A percentile compares a stretch with the other conserved stretches of the same genome.
Evolutionary conservation across 2,888 invertebrate species (phyloP).

Genomic region (Scaptomyza polygonia): DNA sequence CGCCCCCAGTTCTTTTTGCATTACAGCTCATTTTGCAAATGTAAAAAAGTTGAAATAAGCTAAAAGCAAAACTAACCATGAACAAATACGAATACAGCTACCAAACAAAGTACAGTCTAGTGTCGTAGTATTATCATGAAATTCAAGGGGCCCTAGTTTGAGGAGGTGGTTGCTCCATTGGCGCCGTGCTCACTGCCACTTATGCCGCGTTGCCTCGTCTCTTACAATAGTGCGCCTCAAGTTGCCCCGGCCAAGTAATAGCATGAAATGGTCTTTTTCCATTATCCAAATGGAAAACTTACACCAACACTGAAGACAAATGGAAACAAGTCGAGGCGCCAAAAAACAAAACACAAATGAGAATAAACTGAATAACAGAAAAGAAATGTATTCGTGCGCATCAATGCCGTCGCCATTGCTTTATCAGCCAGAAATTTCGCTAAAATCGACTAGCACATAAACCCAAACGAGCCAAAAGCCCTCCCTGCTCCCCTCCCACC

Average conservation of each 20-base stretch:
- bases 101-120: constrained; percentile 8
- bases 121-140: constrained; percentile 45
- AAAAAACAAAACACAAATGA: not conserved
- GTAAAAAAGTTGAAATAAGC: constrained; percentile 68
- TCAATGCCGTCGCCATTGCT: constrained; percentile 75
- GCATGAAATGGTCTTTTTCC: constrained; percentile 83
- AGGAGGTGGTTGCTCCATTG: constrained; percentile 42
- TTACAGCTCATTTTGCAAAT: constrained; percentile 82
- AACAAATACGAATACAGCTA: constrained; percentile 22
- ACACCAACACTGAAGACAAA: constrained; percentile 71
- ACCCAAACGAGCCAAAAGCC: constrained; percentile 48
- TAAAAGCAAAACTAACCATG: constrained; percentile 40
- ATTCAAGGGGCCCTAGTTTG: constrained; percentile 10
- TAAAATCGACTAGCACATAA: constrained; percentile 66
- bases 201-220: constrained; percentile 44
- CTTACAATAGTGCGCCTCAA: constrained; percentile 68
- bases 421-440: constrained; percentile 79
- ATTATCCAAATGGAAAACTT: constrained; percentile 83
- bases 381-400: constrained; percentile 78
- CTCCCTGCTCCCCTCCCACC: not conserved
- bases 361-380: constrained; percentile 40
- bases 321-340: constrained; percentile 53
- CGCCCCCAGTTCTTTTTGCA: constrained; percentile 49
- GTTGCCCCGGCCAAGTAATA: constrained; percentile 76
- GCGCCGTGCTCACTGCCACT: constrained; percentile 69